Evolutionary conservation across 1,140 invertebrate species (phyloP).

Genomic region (Eupristina koningsbergeri): DNA sequence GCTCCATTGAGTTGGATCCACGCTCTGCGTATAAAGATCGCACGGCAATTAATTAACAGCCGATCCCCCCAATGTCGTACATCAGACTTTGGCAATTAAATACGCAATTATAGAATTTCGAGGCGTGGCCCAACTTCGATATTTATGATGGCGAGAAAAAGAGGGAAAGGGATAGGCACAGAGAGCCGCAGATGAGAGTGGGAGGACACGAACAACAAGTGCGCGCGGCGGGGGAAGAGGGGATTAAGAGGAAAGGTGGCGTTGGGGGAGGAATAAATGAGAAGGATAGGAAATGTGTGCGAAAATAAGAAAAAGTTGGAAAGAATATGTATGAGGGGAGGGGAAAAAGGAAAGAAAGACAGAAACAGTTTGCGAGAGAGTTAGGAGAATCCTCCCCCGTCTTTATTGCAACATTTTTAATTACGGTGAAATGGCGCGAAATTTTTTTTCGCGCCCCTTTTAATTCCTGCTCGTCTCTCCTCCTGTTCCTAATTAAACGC

Average conservation of each 20-base stretch:
- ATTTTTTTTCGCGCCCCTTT: conserved; percentile 58
- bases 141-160: conserved; percentile 42
- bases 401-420: conserved; percentile 66
- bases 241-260: background rate
- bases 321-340: conserved; percentile 27
- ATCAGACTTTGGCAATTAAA: conserved; percentile 65
- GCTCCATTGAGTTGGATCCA: background rate
- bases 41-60: conserved; percentile 61
- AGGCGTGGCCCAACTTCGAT: conserved; percentile 58
- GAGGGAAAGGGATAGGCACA: background rate
- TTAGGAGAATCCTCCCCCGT: conserved; percentile 60
- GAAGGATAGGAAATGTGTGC: conserved; percentile 55
- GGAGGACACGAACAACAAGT: background rate
- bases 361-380: conserved; percentile 42
- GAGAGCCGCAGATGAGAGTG: background rate
- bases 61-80: conserved; percentile 56
- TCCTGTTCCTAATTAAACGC: conserved; percentile 50
- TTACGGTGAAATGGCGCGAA: conserved; percentile 65
- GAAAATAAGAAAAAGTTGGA: conserved; percentile 39
- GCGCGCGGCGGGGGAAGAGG: too few species aligned
- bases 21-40: conserved; percentile 39
- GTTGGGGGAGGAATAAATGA: conserved; percentile 47
- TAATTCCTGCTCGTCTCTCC: conserved; percentile 42
- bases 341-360: background rate
- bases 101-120: conserved; percentile 66